Conservation (phyloP, 2,797 vertebrate species). For the Crocidura indochinensis region DNA sequence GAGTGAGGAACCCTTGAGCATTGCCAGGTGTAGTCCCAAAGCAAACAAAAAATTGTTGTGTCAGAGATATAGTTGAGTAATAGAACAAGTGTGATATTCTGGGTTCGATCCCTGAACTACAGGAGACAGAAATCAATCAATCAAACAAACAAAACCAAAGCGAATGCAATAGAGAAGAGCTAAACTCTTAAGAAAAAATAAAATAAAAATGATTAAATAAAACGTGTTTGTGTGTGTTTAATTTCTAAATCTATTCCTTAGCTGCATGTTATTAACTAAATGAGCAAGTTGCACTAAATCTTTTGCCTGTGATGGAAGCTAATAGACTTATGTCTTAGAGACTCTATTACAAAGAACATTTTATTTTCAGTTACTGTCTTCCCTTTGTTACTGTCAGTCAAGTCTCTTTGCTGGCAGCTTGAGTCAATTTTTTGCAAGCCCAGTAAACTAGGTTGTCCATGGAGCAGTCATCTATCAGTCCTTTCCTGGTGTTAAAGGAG, state of each 20-base stretch:
- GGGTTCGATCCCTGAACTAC: too few species aligned
- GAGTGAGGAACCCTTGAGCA: too few species aligned
- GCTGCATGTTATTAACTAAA: constrained; percentile 17
- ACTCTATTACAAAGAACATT: constrained; percentile 9
- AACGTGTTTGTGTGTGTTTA: not conserved
- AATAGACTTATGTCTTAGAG: constrained; percentile 39
- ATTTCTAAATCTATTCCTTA: not conserved
- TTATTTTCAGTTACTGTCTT: not conserved
- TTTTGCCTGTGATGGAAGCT: constrained; percentile 4
- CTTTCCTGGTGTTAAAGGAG: not conserved
- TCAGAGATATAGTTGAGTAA: too few species aligned
- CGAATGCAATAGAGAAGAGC: too few species aligned
- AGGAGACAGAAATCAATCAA: too few species aligned
- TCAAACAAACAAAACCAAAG: too few species aligned
- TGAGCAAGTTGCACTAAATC: constrained; percentile 14
- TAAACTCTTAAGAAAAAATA: too few species aligned
- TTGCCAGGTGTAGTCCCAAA: too few species aligned
- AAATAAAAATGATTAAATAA: constrained; percentile 27
- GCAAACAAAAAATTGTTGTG: too few species aligned
- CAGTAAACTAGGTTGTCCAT: not conserved
- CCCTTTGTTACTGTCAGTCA: not conserved
- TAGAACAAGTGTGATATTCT: too few species aligned
- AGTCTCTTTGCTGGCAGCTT: not conserved
- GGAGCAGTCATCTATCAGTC: not conserved
- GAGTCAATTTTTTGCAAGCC: constrained; percentile 22